phyloP scores from a whole-genome alignment of 2,113 vertebrate species.

The Erythrocercus mccallii region DNA sequence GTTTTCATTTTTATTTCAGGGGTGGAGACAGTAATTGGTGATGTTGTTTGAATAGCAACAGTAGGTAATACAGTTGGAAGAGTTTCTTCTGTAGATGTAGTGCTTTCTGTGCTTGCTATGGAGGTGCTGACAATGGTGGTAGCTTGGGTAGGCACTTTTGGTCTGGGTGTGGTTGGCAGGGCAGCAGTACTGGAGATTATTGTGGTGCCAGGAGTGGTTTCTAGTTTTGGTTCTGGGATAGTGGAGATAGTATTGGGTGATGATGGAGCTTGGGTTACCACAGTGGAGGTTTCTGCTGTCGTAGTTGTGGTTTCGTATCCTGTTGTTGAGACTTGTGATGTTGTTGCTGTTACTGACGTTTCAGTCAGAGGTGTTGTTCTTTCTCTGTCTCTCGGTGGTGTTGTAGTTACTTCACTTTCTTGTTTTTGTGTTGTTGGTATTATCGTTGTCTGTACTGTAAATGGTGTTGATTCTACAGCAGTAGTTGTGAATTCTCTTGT shows the following conservation, averaged over 20 bases:
- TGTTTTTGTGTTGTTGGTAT: not conserved
- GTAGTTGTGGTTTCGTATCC: fast-evolving
- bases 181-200: not conserved
- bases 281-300: fast-evolving
- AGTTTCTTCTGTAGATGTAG: not conserved
- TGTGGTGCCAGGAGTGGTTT: fast-evolving
- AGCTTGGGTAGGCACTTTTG: not conserved
- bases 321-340: not conserved
- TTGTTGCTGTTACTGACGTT: fast-evolving
- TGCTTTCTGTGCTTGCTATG: fast-evolving
- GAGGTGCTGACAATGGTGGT: not conserved
- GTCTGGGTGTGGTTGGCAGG: not conserved
- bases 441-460: not conserved
- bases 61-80: not conserved
- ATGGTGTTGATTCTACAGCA: not conserved
- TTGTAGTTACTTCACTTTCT: fast-evolving
- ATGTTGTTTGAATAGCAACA: not conserved
- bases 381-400: fast-evolving
- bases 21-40: not conserved
- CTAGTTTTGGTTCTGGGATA: not conserved
- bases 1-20: fast-evolving
- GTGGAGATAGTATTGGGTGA: not conserved
- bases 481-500: not conserved
- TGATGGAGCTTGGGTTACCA: not conserved
- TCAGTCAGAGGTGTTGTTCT: fast-evolving